Conservation (phyloP, 2,797 vertebrate species). For the Alouatta caraya region DNA sequence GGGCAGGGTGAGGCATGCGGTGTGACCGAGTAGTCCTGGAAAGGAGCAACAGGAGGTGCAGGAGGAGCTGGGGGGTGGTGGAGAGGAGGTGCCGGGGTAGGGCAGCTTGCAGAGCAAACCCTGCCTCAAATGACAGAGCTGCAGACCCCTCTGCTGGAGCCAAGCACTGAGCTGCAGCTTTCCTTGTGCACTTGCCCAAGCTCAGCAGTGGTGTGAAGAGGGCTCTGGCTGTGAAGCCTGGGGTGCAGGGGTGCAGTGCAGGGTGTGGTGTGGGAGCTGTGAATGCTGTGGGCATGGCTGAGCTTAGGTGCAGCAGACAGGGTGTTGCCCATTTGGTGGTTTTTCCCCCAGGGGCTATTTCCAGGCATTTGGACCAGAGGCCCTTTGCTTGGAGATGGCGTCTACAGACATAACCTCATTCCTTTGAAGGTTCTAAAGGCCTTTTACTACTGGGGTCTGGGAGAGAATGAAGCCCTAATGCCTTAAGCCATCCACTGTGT, state of each 20-base stretch:
- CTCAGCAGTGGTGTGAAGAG: neutral
- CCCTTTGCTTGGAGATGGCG: neutral
- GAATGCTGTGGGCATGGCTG: neutral
- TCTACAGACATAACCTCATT: neutral
- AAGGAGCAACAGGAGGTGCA: neutral
- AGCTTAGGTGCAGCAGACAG: neutral
- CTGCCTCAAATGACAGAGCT: neutral
- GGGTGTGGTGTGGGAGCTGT: neutral
- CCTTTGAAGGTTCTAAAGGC: neutral
- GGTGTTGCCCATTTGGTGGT: neutral
- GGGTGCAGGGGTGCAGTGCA: neutral
- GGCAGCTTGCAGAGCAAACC: neutral
- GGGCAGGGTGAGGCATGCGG: conserved; percentile 28
- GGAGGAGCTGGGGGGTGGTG: neutral
- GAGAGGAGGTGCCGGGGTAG: neutral
- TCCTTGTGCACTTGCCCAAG: neutral
- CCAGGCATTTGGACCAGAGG: neutral
- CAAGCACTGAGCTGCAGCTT: neutral
- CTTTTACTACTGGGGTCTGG: neutral
- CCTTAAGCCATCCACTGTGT: neutral
- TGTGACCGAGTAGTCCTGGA: neutral
- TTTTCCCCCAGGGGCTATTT: neutral
- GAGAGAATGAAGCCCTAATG: neutral
- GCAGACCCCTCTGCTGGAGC: neutral
- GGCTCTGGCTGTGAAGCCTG: neutral